A percentile compares a stretch with the other conserved stretches of the same genome.
phyloP scores from a whole-genome alignment of 2,888 invertebrate species.

The Chydorus sphaericus region DNA sequence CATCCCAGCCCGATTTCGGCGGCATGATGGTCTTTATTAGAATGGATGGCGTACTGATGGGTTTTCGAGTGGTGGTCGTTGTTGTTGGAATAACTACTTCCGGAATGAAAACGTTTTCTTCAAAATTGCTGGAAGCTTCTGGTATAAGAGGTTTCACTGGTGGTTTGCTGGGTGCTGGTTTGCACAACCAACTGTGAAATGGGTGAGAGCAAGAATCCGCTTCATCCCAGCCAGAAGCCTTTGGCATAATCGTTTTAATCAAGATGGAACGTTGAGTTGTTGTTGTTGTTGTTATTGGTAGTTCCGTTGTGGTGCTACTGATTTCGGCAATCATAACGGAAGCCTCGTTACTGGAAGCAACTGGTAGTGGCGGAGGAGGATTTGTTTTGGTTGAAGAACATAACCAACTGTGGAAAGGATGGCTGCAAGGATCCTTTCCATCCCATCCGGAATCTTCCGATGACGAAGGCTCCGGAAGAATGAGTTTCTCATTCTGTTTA shows the following conservation, averaged over 20 bases:
- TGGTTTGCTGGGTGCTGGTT: background rate
- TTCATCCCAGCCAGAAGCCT: slow-evolving; percentile 8
- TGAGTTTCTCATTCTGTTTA: background rate
- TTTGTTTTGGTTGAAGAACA: slow-evolving; percentile 7
- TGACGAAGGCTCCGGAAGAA: too few relatives aligned
- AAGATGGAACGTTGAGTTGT: too few relatives aligned
- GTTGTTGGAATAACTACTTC: too few relatives aligned
- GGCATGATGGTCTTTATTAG: too few relatives aligned
- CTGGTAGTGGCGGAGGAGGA: background rate
- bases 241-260: background rate
- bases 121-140: too few relatives aligned
- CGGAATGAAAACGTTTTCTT: too few relatives aligned
- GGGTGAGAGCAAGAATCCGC: slow-evolving; percentile 11
- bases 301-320: background rate
- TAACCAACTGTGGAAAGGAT: slow-evolving; percentile 18
- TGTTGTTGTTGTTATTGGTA: background rate
- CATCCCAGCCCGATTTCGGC: slow-evolving; percentile 6
- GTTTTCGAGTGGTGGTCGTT: too few relatives aligned
- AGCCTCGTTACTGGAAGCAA: background rate
- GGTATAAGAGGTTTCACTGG: too few relatives aligned
- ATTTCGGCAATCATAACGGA: background rate
- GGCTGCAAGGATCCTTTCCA: slow-evolving; percentile 16
- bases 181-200: slow-evolving; percentile 11
- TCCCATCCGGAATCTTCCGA: slow-evolving; percentile 4
- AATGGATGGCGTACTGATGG: too few relatives aligned